Conservation (phyloP, 92 coral and sea anemone genomes). For the Actinernus sp. region DNA sequence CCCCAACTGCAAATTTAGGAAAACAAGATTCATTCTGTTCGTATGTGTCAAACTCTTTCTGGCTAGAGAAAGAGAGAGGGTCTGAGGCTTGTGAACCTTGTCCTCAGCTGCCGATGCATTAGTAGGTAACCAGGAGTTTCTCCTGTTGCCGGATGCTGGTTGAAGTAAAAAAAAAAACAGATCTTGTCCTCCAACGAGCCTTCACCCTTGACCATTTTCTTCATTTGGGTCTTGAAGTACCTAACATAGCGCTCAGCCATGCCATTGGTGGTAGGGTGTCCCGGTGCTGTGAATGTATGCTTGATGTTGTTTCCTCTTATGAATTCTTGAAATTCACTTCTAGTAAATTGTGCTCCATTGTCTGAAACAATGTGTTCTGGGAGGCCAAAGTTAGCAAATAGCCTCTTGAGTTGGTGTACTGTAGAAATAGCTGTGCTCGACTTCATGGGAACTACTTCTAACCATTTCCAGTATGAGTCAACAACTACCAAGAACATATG, state of each 20-base stretch:
- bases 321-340: constrained; percentile 30
- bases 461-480: constrained; percentile 63
- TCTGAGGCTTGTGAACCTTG: constrained; percentile 36
- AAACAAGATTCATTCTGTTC: constrained; percentile 27
- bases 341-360: constrained; percentile 37
- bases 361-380: constrained; percentile 46
- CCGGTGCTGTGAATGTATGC: constrained; percentile 43
- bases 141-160: constrained; percentile 47
- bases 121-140: constrained; percentile 26
- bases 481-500: constrained; percentile 39
- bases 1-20: constrained; percentile 29
- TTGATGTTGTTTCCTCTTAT: constrained; percentile 22
- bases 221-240: constrained; percentile 40
- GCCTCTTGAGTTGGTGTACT: constrained; percentile 15
- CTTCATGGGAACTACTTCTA: constrained; percentile 40
- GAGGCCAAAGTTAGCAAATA: constrained; percentile 36
- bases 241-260: constrained; percentile 65
- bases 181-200: constrained; percentile 44
- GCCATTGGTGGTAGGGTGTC: constrained; percentile 54
- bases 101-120: constrained; percentile 44
- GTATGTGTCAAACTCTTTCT: constrained; percentile 26
- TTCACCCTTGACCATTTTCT: constrained; percentile 18
- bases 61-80: constrained; percentile 22
- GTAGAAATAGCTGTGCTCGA: constrained; percentile 41
- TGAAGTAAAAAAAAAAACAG: constrained; percentile 45